Evolutionary conservation across 2,888 invertebrate genomes (phyloP).

Genomic region (Caradrina clavipalpis): DNA sequence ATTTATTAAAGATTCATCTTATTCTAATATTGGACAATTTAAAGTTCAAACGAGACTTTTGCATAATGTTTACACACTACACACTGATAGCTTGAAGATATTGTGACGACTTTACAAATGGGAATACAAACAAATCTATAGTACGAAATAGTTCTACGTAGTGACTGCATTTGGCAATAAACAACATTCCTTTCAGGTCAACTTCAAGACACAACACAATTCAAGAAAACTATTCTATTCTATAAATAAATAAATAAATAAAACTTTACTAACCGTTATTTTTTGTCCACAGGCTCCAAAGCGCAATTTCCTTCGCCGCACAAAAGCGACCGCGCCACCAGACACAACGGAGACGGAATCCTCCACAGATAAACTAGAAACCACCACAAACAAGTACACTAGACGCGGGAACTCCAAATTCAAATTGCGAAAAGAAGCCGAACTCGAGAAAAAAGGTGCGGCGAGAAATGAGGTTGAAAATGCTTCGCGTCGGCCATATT

Average conservation of each 20-base stretch:
- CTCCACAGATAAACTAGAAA: constrained; percentile 71
- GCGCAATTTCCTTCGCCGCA: constrained; percentile 84
- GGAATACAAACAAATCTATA: constrained; percentile 38
- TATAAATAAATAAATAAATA: constrained; percentile 25
- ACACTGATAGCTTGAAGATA: constrained; percentile 38
- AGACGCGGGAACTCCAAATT: constrained; percentile 70
- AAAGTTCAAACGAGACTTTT: constrained; percentile 44
- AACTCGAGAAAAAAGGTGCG: constrained; percentile 72
- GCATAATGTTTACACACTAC: constrained; percentile 31
- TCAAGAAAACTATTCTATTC: constrained; percentile 16
- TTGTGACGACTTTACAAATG: constrained; percentile 54
- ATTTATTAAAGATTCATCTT: constrained; percentile 30
- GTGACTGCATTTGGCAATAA: constrained; percentile 32
- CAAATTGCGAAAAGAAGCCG: constrained; percentile 70
- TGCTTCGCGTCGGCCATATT: constrained; percentile 79
- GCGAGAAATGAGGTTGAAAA: constrained; percentile 69
- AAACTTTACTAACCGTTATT: constrained; percentile 56
- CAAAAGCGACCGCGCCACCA: constrained; percentile 82
- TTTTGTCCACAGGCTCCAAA: constrained; percentile 77
- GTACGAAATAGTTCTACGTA: constrained; percentile 17
- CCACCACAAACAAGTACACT: constrained; percentile 79
- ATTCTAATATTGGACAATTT: constrained; percentile 51
- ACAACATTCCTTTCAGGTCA: constrained; percentile 60
- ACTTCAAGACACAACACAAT: constrained; percentile 15
- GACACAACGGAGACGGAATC: constrained; percentile 73